Percentiles rank a stretch among this genome's conserved stretches.
These are phyloP conservation scores for Notechis scutatus DNA, from an alignment of 2,113 vertebrate species.

Conservation along the genomic window DNA sequence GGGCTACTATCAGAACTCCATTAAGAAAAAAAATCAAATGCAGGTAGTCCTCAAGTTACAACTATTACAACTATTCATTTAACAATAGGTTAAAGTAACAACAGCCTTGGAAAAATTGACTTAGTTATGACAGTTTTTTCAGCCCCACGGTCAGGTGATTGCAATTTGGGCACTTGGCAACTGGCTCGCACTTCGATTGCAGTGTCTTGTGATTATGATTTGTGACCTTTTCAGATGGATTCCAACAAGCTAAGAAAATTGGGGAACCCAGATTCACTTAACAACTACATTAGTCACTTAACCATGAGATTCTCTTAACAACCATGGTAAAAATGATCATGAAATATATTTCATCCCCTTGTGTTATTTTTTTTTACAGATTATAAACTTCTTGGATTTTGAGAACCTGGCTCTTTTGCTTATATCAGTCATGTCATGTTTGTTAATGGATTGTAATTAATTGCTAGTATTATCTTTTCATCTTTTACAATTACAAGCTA, in stretches of 20 bases:
- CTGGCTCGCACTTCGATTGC: background rate
- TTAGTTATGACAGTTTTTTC: background rate
- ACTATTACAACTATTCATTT: background rate
- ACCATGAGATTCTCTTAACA: background rate
- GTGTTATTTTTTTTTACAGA: background rate
- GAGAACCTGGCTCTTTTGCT: background rate
- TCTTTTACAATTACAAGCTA: background rate
- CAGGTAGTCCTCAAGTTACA: background rate
- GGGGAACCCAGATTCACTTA: background rate
- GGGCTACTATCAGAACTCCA: background rate
- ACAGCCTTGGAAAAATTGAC: background rate
- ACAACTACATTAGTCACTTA: background rate
- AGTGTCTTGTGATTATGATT: background rate
- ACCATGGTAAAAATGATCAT: background rate
- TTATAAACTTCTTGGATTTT: background rate
- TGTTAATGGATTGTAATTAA: background rate
- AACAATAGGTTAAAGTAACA: background rate
- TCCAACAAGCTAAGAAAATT: background rate
- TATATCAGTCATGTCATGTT: background rate
- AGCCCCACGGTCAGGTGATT: background rate
- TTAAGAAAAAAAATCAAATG: background rate
- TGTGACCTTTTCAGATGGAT: background rate
- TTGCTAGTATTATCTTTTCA: background rate
- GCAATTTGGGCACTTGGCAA: background rate
- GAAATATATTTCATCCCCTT: background rate